These are phyloP conservation scores for Chymomyza costata DNA, from an alignment of 1,140 invertebrate species.

Conservation along the genomic window DNA sequence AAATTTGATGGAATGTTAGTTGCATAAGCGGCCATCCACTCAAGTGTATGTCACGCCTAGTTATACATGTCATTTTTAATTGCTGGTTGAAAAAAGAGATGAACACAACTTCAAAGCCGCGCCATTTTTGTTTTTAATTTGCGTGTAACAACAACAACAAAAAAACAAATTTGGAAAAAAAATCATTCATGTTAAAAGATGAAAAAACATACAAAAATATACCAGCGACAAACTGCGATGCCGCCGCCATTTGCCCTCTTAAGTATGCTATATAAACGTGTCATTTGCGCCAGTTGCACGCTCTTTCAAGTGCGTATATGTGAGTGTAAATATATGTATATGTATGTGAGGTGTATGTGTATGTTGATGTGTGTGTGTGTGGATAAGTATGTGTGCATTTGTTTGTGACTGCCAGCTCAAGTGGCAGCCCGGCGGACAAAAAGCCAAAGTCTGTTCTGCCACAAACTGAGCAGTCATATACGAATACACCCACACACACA, in stretches of 20 bases:
- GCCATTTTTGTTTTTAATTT: conserved; percentile 33
- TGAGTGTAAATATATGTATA: not conserved
- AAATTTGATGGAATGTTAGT: no score
- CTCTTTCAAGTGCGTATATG: conserved; percentile 37
- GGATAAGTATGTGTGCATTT: not conserved
- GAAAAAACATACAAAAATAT: no score
- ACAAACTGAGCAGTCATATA: not conserved
- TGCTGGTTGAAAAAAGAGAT: conserved; percentile 29
- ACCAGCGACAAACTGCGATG: no score
- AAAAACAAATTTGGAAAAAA: no score
- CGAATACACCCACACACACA: no score
- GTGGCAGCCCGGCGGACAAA: conserved; percentile 28
- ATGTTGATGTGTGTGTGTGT: not conserved
- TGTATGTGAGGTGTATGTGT: conserved; percentile 21
- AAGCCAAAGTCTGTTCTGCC: conserved; percentile 21
- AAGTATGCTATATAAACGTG: conserved; percentile 53
- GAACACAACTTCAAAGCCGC: conserved; percentile 12
- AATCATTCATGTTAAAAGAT: no score
- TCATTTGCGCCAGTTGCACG: conserved; percentile 50
- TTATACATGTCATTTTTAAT: conserved; percentile 32
- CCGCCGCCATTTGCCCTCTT: conserved; percentile 8
- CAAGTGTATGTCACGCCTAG: not conserved
- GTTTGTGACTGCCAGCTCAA: conserved; percentile 7
- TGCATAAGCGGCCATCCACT: not conserved
- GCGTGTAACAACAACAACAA: no score